Evolutionary conservation across 2,888 invertebrate genomes (phyloP), one percentile per base, ranked within the genome.

Genomic region (Apantesis nais): DNA sequence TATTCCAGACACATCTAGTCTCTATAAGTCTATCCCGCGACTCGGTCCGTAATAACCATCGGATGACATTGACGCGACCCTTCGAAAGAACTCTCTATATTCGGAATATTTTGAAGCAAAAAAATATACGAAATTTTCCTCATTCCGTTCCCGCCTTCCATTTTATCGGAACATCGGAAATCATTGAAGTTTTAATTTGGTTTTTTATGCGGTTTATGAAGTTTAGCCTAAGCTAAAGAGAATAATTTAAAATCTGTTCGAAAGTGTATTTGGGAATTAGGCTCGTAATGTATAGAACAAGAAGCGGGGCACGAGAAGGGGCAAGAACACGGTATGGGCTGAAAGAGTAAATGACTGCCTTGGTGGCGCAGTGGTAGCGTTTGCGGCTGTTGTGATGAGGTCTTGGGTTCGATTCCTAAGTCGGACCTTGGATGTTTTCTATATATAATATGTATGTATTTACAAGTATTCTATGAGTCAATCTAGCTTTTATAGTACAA

Each of bases 51-150:
- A 88, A 91, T 91, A 90, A 86, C 83, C 73, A 73, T 66, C 79
- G 85, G 85, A 78, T 89, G 91, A 92, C 91, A 85, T 80, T 90
- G 90, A 91, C 88, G 79, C 82, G 86, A 84, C 88, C 87, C 84
- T 73, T 74, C 63, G 72, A 77, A 76, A 78, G 78, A 76, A 73
- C 71, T 75, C 72, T 70, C 73, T 68, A 72, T 81, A 80, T 75
- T 74, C 74, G 70, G 75, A 75, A 74, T 75, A 76, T 78, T 76
- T 64, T 66, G 65, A 44, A 72, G 71, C 72, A 74, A 62, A 78
- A 77, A 73, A 74, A 74, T 73, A 72, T 65, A 67, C 16, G 62
- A 68, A 67, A 63, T 73, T 66, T 72, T 66, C 72, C 65, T 68
- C 62, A 48, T 74, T 73, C 67, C 70, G 37, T 66, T 62, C 52